Conservation (phyloP, 2,888 invertebrate genomes). For the Trachelus troglodyta region DNA sequence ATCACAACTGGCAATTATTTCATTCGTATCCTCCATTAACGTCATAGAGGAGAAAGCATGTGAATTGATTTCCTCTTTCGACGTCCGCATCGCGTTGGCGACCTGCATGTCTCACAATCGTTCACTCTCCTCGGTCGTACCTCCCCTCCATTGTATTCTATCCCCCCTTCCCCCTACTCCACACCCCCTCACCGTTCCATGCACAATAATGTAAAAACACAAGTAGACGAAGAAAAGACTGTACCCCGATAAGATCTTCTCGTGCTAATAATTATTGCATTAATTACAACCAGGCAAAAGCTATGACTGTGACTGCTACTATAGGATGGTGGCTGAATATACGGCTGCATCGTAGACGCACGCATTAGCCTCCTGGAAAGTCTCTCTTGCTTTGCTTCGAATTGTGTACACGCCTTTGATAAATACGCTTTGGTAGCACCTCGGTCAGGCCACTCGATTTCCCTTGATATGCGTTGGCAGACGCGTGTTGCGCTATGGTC, state of each 20-base stretch:
- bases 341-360: background rate
- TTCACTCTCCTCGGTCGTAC: background rate
- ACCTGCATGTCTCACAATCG: background rate
- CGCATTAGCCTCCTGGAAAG: background rate
- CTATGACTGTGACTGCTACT: background rate
- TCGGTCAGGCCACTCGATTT: slow-evolving; percentile 1
- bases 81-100: background rate
- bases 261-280: slow-evolving; percentile 61
- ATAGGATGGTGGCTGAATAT: background rate
- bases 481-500: background rate
- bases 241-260: slow-evolving; percentile 54
- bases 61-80: background rate
- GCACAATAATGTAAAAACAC: slow-evolving; percentile 32
- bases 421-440: background rate
- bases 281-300: slow-evolving; percentile 41
- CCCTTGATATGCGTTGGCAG: background rate
- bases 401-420: background rate
- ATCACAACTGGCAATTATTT: background rate
- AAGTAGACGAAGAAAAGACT: slow-evolving; percentile 49
- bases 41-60: background rate
- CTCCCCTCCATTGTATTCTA: background rate
- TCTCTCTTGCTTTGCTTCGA: background rate
- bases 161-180: background rate
- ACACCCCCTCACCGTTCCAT: background rate
- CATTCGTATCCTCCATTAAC: background rate